These are phyloP conservation scores for Dicentrarchus labrax DNA, from an alignment of 2,113 vertebrate genomes.

Conservation along the genomic window DNA sequence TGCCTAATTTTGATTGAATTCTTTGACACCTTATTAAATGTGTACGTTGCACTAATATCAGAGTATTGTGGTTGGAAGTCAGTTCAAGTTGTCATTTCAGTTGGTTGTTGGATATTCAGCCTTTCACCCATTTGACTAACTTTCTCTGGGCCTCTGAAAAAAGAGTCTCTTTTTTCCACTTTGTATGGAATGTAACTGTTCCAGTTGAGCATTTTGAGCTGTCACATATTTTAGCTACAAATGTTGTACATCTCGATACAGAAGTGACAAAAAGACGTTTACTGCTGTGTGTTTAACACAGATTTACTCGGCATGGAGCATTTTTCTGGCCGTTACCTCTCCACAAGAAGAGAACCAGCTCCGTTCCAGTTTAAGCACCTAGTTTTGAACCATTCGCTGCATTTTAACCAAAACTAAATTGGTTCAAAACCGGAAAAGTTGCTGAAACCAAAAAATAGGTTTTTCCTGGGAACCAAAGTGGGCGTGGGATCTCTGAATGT, in stretches of 20 bases:
- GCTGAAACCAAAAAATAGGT: too few species aligned
- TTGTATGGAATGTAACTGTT: background rate
- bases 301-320: background rate
- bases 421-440: too few species aligned
- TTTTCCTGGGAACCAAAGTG: too few species aligned
- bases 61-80: background rate
- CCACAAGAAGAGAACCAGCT: too few species aligned
- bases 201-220: background rate
- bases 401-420: too few species aligned
- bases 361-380: too few species aligned
- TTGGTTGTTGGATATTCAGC: background rate
- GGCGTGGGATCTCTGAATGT: too few species aligned
- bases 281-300: background rate
- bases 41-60: background rate
- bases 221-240: background rate
- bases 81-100: background rate
- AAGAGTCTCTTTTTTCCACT: background rate
- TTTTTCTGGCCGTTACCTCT: background rate
- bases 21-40: background rate
- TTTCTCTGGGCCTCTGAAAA: background rate
- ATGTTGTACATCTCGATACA: background rate
- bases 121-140: background rate
- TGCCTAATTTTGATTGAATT: background rate
- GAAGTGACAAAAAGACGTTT: background rate
- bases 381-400: too few species aligned